phyloP scores from a whole-genome alignment of 2,113 vertebrate species.

The Callipepla californica region DNA sequence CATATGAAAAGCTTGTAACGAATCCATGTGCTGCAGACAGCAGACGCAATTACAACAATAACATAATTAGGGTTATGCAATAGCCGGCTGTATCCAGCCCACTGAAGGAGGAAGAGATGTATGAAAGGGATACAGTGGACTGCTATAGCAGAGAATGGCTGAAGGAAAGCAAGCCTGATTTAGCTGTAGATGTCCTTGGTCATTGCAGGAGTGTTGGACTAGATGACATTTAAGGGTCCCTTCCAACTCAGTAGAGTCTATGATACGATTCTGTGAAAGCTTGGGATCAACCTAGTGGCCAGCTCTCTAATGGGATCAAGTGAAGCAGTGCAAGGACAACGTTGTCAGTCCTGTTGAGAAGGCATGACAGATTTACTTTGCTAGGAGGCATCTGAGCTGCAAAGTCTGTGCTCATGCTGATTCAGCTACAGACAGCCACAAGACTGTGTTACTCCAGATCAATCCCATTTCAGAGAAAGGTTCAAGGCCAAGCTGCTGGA shows the following conservation, averaged over 20 bases:
- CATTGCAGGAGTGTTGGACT: no score
- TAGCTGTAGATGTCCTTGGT: no score
- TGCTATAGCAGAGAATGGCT: neutral
- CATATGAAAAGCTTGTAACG: conserved; percentile 74
- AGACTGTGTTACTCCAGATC: neutral
- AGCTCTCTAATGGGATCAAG: neutral
- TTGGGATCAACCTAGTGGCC: neutral
- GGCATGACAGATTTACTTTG: neutral
- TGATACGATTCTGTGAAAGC: neutral
- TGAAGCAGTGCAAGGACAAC: neutral
- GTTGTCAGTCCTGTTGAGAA: neutral
- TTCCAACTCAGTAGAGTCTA: no score
- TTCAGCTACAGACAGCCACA: neutral
- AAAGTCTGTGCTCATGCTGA: neutral
- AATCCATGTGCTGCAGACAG: conserved; percentile 72
- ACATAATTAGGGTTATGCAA: conserved; percentile 70
- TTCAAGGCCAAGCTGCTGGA: neutral
- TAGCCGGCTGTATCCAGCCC: conserved; percentile 24
- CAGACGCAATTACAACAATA: conserved; percentile 66
- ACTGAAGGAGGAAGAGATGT: neutral
- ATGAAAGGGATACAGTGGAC: neutral
- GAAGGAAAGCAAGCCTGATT: neutral
- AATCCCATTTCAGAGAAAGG: neutral
- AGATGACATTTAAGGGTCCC: no score
- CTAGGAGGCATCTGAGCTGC: neutral